These are phyloP conservation scores for Aptenodytes forsteri DNA, from an alignment of 2,113 vertebrate species.

Conservation along the genomic window DNA sequence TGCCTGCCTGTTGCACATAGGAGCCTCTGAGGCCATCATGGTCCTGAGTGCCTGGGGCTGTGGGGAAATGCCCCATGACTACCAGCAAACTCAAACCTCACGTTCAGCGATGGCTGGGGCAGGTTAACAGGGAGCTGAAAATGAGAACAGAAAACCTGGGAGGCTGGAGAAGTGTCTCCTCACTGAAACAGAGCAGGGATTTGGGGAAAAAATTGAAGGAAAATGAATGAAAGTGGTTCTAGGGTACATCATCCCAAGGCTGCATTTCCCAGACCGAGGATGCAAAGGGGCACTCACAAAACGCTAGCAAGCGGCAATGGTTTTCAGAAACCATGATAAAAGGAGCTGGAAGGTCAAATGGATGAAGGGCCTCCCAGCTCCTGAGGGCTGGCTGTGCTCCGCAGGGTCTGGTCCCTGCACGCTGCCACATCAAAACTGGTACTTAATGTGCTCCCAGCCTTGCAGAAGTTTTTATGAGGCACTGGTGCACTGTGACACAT, in stretches of 20 bases:
- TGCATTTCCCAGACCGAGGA: background rate
- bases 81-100: background rate
- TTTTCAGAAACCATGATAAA: background rate
- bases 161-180: background rate
- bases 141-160: background rate
- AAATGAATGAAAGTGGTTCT: background rate
- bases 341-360: background rate
- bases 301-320: background rate
- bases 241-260: background rate
- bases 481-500: fast-evolving
- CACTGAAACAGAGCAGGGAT: background rate
- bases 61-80: background rate
- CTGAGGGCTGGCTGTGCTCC: background rate
- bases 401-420: fast-evolving
- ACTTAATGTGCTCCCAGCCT: background rate
- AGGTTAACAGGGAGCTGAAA: background rate
- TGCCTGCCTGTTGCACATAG: background rate
- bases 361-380: background rate
- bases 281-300: background rate
- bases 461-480: background rate
- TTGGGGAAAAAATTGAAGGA: background rate
- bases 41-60: fast-evolving
- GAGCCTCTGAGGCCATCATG: background rate
- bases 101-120: fast-evolving
- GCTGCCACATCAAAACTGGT: background rate